Evolutionary conservation across 2,888 invertebrate species (phyloP), one percentile per base, ranked within the genome.

Genomic region (Microlaimidae sp.): DNA sequence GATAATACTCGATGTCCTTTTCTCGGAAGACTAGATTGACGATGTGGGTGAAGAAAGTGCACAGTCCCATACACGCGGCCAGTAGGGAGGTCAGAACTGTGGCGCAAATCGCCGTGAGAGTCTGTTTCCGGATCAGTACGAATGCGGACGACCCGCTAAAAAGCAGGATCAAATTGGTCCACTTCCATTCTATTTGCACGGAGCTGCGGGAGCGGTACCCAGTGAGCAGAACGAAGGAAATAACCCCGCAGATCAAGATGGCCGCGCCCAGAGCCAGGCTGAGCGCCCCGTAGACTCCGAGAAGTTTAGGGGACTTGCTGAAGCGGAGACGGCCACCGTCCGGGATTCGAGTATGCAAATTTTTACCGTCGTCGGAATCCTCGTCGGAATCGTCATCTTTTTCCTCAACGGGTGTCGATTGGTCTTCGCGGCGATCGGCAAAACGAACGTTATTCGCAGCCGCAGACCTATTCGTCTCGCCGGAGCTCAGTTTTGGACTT

Each of bases 101-200:
- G 32, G 10, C 32, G 17, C 7, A 7, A 17, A 32, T 32, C 10
- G 32, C 32, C 32, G 32, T 32, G 10, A 32, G 7, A 17, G 32
- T 32, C 32, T 32, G 32, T 32, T 17, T 32, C 10, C 17, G 17
- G 17, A 32, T 13, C 32, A 52, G 21, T 10, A 23, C 13, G 5
- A 52, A 4, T 23, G 52, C 52, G 23, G 24, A 26, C 3, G 49
- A 7, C 4, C 52, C 52, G 49, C 47, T 50, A n/a, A 46, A 49
- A 48, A 52, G 5, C 48, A 52, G 21, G 23, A 50, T 13, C 7
- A 29, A 27, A 21, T 49, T 51, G 4, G 50, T 52, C 52, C 52
- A 52, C 46, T 52, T 52, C 10, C 19, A 50, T 51, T 52, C 52
- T 3, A 52, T 23, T 32, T 52, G 52, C 26, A 52, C 47, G 5